Evolutionary conservation across 2,797 vertebrate species (phyloP).

Genomic region (Alca torda): DNA sequence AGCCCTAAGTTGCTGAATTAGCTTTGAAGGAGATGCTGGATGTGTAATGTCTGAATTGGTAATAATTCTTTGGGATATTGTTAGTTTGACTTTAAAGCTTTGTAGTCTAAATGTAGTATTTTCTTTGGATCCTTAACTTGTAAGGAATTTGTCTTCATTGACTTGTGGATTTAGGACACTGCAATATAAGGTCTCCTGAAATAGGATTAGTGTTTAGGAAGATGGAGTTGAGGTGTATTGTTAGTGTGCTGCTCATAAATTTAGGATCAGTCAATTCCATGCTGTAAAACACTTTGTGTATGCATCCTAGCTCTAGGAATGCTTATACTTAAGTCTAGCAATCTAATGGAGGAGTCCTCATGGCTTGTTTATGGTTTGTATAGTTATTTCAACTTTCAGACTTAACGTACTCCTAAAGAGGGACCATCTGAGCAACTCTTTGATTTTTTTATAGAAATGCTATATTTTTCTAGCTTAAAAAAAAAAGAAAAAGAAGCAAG

Average conservation of each 20-base stretch:
- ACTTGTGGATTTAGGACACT: background rate
- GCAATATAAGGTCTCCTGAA: background rate
- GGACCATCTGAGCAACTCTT: background rate
- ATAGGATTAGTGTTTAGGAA: background rate
- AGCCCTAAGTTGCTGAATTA: background rate
- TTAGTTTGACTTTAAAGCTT: background rate
- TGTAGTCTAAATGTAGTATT: background rate
- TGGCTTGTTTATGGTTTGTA: background rate
- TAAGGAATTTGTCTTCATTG: background rate
- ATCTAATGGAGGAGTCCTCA: background rate
- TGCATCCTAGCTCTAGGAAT: background rate
- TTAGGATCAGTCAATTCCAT: background rate
- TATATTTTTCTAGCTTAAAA: slow-evolving; percentile 24
- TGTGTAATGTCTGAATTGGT: background rate
- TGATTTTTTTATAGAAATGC: slow-evolving; percentile 35
- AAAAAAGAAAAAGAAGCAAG: background rate
- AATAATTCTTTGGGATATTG: background rate
- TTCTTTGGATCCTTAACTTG: background rate
- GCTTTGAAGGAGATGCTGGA: background rate
- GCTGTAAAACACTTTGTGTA: background rate
- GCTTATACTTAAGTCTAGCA: background rate
- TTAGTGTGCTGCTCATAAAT: background rate
- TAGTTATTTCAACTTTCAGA: background rate
- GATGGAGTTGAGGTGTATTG: background rate
- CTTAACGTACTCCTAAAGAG: background rate